phyloP scores from a whole-genome alignment of 2,888 invertebrate genomes.

The Pammene aurita region DNA sequence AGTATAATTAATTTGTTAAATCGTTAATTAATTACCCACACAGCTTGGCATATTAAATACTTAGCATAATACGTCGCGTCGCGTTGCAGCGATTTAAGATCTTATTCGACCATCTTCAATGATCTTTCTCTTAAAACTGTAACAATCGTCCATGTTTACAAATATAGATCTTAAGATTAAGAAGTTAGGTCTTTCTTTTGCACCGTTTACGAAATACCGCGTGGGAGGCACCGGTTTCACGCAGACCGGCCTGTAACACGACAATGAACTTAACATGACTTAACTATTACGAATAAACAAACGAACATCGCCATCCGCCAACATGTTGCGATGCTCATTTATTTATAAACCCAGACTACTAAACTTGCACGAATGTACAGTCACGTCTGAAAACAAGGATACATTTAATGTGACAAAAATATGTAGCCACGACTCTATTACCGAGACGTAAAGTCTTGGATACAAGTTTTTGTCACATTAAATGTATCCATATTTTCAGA shows the following conservation, averaged over 20 bases:
- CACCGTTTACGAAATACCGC: constrained; percentile 10
- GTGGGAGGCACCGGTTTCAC: constrained; percentile 31
- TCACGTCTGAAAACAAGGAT: too few species aligned
- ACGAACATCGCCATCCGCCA: constrained; percentile 26
- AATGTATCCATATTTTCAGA: too few species aligned
- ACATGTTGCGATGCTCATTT: constrained; percentile 27
- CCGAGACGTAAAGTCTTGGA: too few species aligned
- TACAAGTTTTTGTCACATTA: too few species aligned
- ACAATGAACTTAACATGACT: constrained; percentile 42
- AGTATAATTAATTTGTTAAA: too few species aligned
- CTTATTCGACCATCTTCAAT: constrained; percentile 11
- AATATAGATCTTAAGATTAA: constrained; percentile 1
- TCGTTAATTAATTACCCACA: background rate
- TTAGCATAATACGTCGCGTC: background rate
- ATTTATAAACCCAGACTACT: constrained; percentile 14
- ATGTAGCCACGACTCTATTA: too few species aligned
- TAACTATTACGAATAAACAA: constrained; percentile 39
- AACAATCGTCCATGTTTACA: background rate
- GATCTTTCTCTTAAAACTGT: constrained; percentile 14
- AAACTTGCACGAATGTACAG: too few species aligned
- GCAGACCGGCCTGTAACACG: constrained; percentile 28
- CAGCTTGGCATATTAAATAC: background rate
- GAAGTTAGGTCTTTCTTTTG: background rate
- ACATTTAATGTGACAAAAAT: too few species aligned
- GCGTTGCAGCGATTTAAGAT: constrained; percentile 3